Evolutionary conservation across 2,888 invertebrate species (phyloP), one percentile per base, ranked within the genome.

Genomic region (Drosophila paramelanica): DNA sequence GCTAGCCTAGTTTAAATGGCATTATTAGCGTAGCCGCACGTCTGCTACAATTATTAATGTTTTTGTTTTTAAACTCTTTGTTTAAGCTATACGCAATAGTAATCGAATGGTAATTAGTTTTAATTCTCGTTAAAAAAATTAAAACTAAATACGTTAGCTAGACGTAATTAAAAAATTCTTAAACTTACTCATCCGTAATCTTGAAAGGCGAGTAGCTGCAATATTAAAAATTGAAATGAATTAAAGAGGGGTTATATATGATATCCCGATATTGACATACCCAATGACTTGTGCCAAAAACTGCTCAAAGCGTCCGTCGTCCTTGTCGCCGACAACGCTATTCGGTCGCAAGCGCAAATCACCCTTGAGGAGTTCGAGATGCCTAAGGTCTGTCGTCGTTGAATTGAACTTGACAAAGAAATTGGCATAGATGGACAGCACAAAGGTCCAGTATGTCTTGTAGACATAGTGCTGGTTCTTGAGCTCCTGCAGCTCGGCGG

Each of bases 371-470:
- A 91, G 67, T 67, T 91, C 90, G 14, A 92, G 84, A 70, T 89
- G 76, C 17, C 85, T 81, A 46, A 91, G 83, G 72, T 89, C 89
- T 23, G 90, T 81, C 33, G 79, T 67, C 53, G 79, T 79, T 33
- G 89, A 82, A 62, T 90, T 90, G 55, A 88, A 91, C 55, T 91
- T 90, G 52, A 91, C 89, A 69, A 92, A 91, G 74, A 91, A 92
- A 68, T 89, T 90, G 52, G 91, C 92, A 74, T 92, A 91, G 52
- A 91, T 88, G 27, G 92, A 92, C 4, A 91, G 88, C 55, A 92
- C 90, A 61, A 92, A 92, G 7, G 91, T 90, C 91, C 92, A 92
- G 55, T 92, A 92, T 65, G 91, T 92, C 79, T 91, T 92, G 36
- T 92, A 89, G 55, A 92, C 90, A 66, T 91, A 88, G 62, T 92